A percentile compares a stretch with the other conserved stretches of the same genome.
Evolutionary conservation across 1,140 invertebrate genomes (phyloP).

Genomic region (Drosophila paulistorum): DNA sequence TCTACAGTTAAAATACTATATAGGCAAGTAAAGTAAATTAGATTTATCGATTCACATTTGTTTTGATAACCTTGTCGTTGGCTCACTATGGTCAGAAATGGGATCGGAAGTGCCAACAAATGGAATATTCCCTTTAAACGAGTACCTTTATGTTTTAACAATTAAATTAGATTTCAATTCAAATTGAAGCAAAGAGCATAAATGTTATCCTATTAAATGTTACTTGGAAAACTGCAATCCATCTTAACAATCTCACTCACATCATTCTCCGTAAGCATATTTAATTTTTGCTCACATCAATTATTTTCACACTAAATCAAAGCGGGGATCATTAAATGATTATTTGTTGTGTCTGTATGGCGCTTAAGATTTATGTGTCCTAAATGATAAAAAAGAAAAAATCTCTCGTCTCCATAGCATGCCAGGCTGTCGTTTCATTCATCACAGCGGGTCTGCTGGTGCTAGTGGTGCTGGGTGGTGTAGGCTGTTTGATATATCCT

Average conservation of each 20-base stretch:
- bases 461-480: not conserved
- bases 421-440: conserved; percentile 39
- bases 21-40: conserved; percentile 40
- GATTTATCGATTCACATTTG: conserved; percentile 51
- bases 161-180: too few species aligned
- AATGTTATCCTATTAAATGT: too few species aligned
- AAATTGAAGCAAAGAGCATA: too few species aligned
- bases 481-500: conserved; percentile 40
- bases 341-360: conserved; percentile 39
- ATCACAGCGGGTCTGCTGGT: conserved; percentile 12
- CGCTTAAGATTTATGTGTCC: conserved; percentile 42
- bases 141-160: too few species aligned
- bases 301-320: conserved; percentile 51
- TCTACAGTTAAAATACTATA: not conserved
- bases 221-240: too few species aligned
- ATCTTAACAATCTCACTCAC: not conserved
- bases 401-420: conserved; percentile 43
- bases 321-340: conserved; percentile 49
- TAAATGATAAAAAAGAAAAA: conserved; percentile 32
- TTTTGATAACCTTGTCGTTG: conserved; percentile 52
- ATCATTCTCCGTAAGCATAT: not conserved
- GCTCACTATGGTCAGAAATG: not conserved
- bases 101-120: not conserved
- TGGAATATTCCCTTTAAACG: not conserved
- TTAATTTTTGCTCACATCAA: conserved; percentile 39